phyloP scores from a whole-genome alignment of 2,888 invertebrate genomes.

The Lycia hirtaria region DNA sequence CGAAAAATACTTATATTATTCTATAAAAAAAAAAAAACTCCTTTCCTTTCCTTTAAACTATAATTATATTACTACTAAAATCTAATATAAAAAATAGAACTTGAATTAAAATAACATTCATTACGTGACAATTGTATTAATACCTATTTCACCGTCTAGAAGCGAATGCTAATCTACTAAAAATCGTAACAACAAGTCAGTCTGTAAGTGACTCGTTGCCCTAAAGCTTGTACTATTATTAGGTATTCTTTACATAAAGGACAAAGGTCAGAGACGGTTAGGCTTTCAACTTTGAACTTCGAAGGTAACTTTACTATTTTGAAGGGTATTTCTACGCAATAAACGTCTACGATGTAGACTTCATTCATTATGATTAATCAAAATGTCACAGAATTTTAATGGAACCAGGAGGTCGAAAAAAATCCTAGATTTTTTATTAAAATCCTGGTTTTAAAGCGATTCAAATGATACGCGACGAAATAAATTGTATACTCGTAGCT shows the following conservation, averaged over 20 bases:
- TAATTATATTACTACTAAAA: too few species aligned
- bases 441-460: too few species aligned
- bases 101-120: neutral
- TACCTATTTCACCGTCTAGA: neutral
- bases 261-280: constrained; percentile 19
- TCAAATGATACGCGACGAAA: too few species aligned
- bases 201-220: constrained; percentile 5
- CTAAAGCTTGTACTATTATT: too few species aligned
- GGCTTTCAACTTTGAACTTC: constrained; percentile 24
- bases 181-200: neutral
- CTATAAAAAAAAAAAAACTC: too few species aligned
- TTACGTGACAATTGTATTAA: neutral
- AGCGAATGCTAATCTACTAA: neutral
- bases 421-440: too few species aligned
- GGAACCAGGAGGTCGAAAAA: too few species aligned
- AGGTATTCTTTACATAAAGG: too few species aligned
- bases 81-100: too few species aligned
- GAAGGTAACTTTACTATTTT: constrained; percentile 1
- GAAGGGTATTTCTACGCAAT: constrained; percentile 6
- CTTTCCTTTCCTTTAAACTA: too few species aligned
- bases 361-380: neutral
- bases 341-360: neutral
- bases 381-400: neutral
- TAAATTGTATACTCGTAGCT: too few species aligned
- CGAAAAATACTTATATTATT: too few species aligned